Conservation (phyloP, 2,888 invertebrate species). For the Scaptomyza tumidula region DNA sequence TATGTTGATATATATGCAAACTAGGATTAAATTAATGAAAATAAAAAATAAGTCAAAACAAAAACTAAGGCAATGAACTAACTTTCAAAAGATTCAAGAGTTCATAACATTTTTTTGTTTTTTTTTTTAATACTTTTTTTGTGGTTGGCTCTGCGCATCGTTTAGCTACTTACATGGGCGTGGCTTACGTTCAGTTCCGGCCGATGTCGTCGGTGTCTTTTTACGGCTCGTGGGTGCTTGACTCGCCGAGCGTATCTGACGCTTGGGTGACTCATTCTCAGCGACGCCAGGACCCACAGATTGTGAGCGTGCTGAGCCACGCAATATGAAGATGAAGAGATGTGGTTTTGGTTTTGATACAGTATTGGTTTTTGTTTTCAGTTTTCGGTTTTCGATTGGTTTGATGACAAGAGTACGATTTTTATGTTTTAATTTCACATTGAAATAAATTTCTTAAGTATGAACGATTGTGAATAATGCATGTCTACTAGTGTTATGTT, state of each 20-base stretch:
- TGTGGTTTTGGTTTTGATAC: conserved; percentile 48
- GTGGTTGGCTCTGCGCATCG: conserved; percentile 49
- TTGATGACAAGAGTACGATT: conserved; percentile 72
- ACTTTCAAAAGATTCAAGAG: conserved; percentile 40
- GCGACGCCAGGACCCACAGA: conserved; percentile 88
- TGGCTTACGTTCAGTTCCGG: conserved; percentile 86
- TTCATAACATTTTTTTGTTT: conserved; percentile 24
- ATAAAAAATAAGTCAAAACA: conserved; percentile 18
- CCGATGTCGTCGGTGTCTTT: conserved; percentile 85
- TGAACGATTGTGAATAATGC: conserved; percentile 32
- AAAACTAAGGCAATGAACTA: conserved; percentile 47
- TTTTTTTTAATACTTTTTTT: conserved; percentile 17
- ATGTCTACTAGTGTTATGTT: conserved; percentile 18
- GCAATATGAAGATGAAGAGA: conserved; percentile 46
- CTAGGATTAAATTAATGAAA: conserved; percentile 49
- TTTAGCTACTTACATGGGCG: conserved; percentile 88
- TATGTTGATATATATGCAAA: conserved; percentile 51
- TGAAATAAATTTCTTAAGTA: conserved; percentile 18
- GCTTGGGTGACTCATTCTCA: conserved; percentile 91
- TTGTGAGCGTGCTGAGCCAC: conserved; percentile 87
- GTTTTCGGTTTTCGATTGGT: conserved; percentile 49
- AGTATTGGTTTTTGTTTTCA: conserved; percentile 26
- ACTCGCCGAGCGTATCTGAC: conserved; percentile 87
- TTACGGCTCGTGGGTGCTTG: conserved; percentile 86
- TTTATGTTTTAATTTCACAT: conserved; percentile 66